Evolutionary conservation across 2,888 invertebrate species (phyloP).

Genomic region (Ennomos fuscantarius): DNA sequence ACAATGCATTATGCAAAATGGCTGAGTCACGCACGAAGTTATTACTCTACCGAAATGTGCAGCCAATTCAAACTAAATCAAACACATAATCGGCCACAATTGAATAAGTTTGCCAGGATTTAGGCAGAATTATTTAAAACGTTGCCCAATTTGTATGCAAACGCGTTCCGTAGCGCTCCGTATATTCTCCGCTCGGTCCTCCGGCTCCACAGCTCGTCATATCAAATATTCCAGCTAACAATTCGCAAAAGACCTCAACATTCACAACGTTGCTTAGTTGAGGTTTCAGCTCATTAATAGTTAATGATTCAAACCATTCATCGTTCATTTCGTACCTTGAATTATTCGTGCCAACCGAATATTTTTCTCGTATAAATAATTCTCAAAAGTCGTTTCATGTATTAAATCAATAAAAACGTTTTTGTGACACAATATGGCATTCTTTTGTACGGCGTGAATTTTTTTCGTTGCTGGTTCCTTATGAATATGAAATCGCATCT

Average conservation of each 20-base stretch:
- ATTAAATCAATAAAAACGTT: constrained; percentile 15
- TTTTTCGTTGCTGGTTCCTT: constrained; percentile 11
- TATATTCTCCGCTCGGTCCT: constrained; percentile 3
- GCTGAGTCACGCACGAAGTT: constrained; percentile 13
- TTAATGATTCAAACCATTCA: constrained; percentile 20
- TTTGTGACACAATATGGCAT: constrained; percentile 13
- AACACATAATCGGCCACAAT: constrained; percentile 5
- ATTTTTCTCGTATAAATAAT: constrained; percentile 14
- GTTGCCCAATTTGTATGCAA: constrained; percentile 11
- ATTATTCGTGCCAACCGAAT: constrained; percentile 1
- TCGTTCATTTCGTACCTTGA: constrained; percentile 21
- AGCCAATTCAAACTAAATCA: background rate
- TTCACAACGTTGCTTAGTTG: constrained; percentile 15
- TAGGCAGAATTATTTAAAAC: constrained; percentile 5
- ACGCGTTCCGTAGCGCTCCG: constrained; percentile 6
- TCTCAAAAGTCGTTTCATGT: constrained; percentile 6
- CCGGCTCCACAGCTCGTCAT: background rate
- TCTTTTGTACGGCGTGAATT: constrained; percentile 12
- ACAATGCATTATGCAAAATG: constrained; percentile 18
- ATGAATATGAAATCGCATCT: constrained; percentile 28
- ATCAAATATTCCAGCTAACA: constrained; percentile 18
- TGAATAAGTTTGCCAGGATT: background rate
- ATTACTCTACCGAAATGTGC: background rate
- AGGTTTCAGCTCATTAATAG: constrained; percentile 25
- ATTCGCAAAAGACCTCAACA: constrained; percentile 13